Base-by-base conservation (phyloP, 1,140 invertebrate species). In the Tetranychus urticae region DNA sequence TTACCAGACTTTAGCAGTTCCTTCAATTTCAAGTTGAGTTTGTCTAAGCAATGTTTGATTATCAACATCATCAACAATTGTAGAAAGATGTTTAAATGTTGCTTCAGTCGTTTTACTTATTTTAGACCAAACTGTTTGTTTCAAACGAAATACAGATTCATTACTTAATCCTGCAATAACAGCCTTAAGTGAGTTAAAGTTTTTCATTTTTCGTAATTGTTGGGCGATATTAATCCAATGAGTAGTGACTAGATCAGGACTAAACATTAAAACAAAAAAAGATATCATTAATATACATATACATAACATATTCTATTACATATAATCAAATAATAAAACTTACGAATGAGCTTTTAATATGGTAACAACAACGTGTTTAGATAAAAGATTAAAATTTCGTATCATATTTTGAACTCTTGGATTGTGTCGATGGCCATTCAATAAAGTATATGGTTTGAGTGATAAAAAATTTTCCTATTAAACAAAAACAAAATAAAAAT, bases 1-100 rank as follows among this genome's bases (percentile, higher is more conserved):
- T 23, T 55, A 63, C 62, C 63, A 63, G 5, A 61, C 59, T 62
- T 66, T 66, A 36, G 65, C 66, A 31, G 65, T 66, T n/a, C 65
- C 65, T 46, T 66, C 64, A 59, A 65, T 63, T 39, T 65, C 54
- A 33, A 65, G 47, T 64, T 65, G 64, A 13, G 64, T 65, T 31
- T 65, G 64, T 37, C 64, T 46, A 23, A 65, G 50, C 35, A 65
- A 31, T 10, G 61, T 65, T 55, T 65, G 64, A 58, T 65, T 65
- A 37, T 65, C 64, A n/a, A 65, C 64, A 61, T 65, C 64, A 45
- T 65, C 64, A 14, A 65, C 64, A 35, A 65, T 65, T 31, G 62
- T 56, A 12, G 64, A 63, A 5, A 65, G 7, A 14, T 52, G n/a
- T 42, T 55, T 61, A 37, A 65, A 65, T 12, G 47, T 65, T 12